phyloP scores from a whole-genome alignment of 2,888 invertebrate species.

The Lymantria dispar region DNA sequence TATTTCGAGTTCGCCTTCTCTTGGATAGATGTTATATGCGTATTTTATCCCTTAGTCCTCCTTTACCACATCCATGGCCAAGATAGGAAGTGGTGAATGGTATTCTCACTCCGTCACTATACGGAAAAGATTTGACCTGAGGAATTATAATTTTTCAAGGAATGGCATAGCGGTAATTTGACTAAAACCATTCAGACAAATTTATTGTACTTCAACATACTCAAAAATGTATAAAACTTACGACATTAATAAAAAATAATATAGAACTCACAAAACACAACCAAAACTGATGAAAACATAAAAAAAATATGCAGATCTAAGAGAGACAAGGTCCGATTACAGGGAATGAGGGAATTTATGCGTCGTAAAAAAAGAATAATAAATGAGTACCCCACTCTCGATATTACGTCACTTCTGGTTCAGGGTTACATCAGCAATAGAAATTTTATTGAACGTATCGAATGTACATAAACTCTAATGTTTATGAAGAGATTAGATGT shows the following conservation, averaged over 20 bases:
- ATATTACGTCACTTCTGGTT: background rate
- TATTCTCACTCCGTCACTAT: no score
- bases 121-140: no score
- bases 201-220: background rate
- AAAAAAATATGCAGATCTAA: constrained; percentile 45
- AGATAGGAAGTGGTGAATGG: no score
- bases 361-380: constrained; percentile 48
- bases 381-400: constrained; percentile 38
- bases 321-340: constrained; percentile 40
- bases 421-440: constrained; percentile 15
- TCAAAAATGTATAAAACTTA: background rate
- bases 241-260: constrained; percentile 4
- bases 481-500: no score
- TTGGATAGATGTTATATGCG: no score
- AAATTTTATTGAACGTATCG: constrained; percentile 10
- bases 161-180: no score
- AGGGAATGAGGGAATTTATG: constrained; percentile 40
- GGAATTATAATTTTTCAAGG: no score
- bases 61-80: no score
- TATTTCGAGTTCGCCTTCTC: no score
- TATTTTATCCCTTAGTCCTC: no score
- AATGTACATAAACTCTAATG: background rate
- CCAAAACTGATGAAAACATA: constrained; percentile 18
- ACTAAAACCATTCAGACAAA: background rate
- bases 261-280: constrained; percentile 18